Conservation (phyloP, 2,113 vertebrate genomes). For the Mastomys natalensis region DNA sequence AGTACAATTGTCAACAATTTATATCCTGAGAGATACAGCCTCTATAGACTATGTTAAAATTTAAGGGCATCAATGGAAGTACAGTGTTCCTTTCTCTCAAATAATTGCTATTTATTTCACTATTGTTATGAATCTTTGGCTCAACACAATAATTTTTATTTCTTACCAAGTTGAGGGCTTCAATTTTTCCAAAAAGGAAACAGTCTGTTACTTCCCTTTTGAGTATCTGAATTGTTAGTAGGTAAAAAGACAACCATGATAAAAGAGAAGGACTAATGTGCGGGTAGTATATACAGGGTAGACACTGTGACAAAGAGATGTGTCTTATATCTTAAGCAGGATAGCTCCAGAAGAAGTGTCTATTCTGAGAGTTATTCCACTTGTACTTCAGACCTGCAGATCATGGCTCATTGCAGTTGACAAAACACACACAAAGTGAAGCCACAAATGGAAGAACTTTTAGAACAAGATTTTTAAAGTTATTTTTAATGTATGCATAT, state of each 20-base stretch:
- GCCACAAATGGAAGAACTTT: neutral
- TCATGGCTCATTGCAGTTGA: neutral
- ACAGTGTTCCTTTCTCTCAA: neutral
- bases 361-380: neutral
- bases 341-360: neutral
- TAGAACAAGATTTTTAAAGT: neutral
- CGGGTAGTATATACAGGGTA: neutral
- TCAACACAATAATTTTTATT: neutral
- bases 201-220: neutral
- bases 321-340: neutral
- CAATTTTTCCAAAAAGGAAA: neutral
- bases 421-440: neutral
- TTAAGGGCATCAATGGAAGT: neutral
- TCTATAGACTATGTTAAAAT: slow-evolving; percentile 8
- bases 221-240: neutral
- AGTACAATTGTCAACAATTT: neutral
- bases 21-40: neutral
- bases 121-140: neutral
- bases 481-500: neutral
- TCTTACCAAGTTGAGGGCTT: neutral
- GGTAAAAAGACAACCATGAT: neutral
- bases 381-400: neutral
- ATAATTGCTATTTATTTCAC: neutral
- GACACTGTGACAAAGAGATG: neutral
- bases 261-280: no score